These are phyloP conservation scores for Cebidichthys violaceus DNA, from an alignment of 2,113 vertebrate species.

Conservation along the genomic window DNA sequence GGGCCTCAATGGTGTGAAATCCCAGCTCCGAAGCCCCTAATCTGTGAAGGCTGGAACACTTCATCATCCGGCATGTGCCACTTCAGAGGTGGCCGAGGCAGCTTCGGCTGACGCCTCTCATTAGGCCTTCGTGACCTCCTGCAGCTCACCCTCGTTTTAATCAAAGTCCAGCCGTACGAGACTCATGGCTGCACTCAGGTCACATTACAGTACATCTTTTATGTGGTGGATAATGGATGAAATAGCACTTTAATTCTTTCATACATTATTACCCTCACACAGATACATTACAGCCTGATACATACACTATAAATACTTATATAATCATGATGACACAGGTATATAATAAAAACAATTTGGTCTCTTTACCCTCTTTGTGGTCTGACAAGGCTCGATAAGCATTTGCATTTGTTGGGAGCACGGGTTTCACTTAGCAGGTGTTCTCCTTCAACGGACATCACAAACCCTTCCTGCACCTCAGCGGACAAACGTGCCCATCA, in stretches of 20 bases:
- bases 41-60: slow-evolving; percentile 45
- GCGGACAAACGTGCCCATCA: background rate
- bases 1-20: slow-evolving; percentile 54
- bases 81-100: slow-evolving; percentile 37
- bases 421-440: background rate
- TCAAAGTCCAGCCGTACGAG: slow-evolving; percentile 13
- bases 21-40: slow-evolving; percentile 59
- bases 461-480: background rate
- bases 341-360: background rate
- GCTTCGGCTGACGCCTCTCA: slow-evolving; percentile 51
- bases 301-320: background rate
- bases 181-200: background rate
- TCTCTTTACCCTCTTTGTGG: background rate
- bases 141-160: slow-evolving; percentile 25
- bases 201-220: background rate
- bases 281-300: background rate
- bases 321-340: background rate
- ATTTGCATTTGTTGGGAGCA: background rate
- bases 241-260: background rate
- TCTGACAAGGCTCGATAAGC: background rate
- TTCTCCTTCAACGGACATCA: background rate
- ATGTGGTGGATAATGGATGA: background rate
- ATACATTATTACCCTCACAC: background rate
- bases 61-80: slow-evolving; percentile 50
- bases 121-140: slow-evolving; percentile 38